Conservation (phyloP, 2,113 vertebrate species). For the Oxyura jamaicensis region DNA sequence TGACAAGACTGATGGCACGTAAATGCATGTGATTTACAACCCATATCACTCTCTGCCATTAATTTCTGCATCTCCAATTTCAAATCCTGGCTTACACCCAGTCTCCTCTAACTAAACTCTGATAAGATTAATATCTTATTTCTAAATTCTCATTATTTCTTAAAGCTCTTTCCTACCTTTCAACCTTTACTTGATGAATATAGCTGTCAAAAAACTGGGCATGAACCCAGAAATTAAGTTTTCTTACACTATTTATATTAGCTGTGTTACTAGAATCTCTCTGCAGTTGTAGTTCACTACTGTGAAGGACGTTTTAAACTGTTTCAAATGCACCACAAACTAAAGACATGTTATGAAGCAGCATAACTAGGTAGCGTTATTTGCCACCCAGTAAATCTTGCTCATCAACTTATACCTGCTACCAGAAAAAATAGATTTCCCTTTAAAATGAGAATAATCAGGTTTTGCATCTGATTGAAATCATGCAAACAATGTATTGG, state of each 20-base stretch:
- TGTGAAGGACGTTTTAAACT: neutral
- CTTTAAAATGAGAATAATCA: neutral
- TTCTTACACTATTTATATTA: slow-evolving; percentile 33
- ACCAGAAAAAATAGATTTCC: neutral
- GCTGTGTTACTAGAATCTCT: neutral
- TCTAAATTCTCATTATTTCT: slow-evolving; percentile 68
- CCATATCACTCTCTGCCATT: slow-evolving; percentile 51
- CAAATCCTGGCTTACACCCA: slow-evolving; percentile 51
- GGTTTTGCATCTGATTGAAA: neutral
- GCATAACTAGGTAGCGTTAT: neutral
- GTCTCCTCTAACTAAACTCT: slow-evolving; percentile 62
- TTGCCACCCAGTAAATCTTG: neutral
- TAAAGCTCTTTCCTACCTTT: slow-evolving; percentile 63
- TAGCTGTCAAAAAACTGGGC: slow-evolving; percentile 59
- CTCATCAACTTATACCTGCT: neutral
- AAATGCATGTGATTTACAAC: slow-evolving; percentile 60
- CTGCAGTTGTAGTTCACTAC: neutral
- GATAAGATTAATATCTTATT: slow-evolving; percentile 67
- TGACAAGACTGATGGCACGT: slow-evolving; percentile 18
- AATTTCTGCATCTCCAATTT: slow-evolving; percentile 69
- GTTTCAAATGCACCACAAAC: neutral
- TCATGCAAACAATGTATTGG: neutral
- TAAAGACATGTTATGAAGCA: neutral
- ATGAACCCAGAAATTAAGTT: slow-evolving; percentile 24
- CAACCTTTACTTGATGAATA: slow-evolving; percentile 67